Base-by-base conservation (phyloP, 2,113 vertebrate genomes). In the Phyllopteryx taeniolatus region DNA sequence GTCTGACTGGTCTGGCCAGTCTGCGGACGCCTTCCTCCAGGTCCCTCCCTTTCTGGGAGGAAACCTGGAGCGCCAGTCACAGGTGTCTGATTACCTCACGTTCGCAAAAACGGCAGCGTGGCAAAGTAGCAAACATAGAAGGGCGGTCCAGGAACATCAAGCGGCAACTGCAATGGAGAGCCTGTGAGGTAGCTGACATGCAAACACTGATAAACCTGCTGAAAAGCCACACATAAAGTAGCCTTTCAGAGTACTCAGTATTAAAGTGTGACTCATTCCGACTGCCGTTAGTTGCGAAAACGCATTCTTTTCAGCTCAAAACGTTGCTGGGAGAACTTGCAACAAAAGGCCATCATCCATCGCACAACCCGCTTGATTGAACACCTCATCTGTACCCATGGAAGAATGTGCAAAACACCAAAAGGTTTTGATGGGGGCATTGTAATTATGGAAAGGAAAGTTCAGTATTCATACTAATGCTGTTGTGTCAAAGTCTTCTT, bases 11-110 rank as follows among this genome's bases (percentile, higher is more conserved):
- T 91, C 68, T 72, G 76, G 79, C 87, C 83, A 84, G 86, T 90
- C 75, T 74, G 70, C 49, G 64, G 83, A 92, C 87, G 89, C 90
- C 90, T 84, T 73, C 51, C 80, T 73, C 76, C 61, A 79, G 70
- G 78, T 75, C 76, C 87, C 86, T 83, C 92, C 88, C 86, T 86
- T 85, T 75, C 75, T 74, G 79, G 10, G 89, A 90, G 91, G 86
- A 75, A 83, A 87, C 90, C 92, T 83, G 86, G 80, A 68, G 89
- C 86, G 77, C 2, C 86, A 81, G 31, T 1, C 73, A 86, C 93
- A 92, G 94, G 95, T 96, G 93, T 98, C 96, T 90, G 82, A 80
- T 98, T 95, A 94, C 96, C 69, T 82, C 73, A 87, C 83, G 88
- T 84, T 84, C 72, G 66, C 70, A 79, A 79, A 82, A 84, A 86